These are phyloP conservation scores for Chauna torquata DNA, from an alignment of 2,113 vertebrate species.

Conservation along the genomic window DNA sequence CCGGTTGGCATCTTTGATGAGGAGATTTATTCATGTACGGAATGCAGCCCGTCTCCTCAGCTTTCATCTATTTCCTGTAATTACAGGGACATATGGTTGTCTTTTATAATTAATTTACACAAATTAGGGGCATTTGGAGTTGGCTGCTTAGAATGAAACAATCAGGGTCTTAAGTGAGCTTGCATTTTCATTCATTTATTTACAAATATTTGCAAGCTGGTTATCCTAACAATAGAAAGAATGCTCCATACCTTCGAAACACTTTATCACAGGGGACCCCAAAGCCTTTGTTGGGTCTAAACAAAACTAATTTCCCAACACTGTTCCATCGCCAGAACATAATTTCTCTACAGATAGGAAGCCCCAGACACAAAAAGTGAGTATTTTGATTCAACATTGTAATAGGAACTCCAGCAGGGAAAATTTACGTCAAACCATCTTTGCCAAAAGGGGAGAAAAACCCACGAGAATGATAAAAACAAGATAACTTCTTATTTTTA, in stretches of 20 bases:
- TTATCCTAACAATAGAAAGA: background rate
- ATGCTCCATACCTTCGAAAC: background rate
- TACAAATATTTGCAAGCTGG: background rate
- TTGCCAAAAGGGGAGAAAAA: background rate
- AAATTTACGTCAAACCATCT: background rate
- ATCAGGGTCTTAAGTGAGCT: background rate
- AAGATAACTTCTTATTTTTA: background rate
- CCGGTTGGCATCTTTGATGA: background rate
- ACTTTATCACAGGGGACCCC: background rate
- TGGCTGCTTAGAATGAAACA: conserved; percentile 15
- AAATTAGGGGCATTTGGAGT: conserved; percentile 33
- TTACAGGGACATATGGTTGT: conserved; percentile 62
- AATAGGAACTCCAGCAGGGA: background rate
- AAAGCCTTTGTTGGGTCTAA: background rate
- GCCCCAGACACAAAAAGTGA: background rate
- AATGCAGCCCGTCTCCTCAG: background rate
- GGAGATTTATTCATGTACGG: conserved; percentile 10
- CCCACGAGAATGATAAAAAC: background rate
- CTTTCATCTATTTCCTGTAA: conserved; percentile 43
- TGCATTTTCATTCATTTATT: conserved; percentile 33
- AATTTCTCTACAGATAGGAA: background rate
- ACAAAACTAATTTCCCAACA: background rate
- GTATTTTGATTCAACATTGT: background rate
- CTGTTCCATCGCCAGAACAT: background rate
- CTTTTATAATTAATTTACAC: conserved; percentile 64